A percentile compares a stretch with the other conserved stretches of the same genome.
Evolutionary conservation across 2,797 vertebrate genomes (phyloP).

Genomic region (Anas capensis): DNA sequence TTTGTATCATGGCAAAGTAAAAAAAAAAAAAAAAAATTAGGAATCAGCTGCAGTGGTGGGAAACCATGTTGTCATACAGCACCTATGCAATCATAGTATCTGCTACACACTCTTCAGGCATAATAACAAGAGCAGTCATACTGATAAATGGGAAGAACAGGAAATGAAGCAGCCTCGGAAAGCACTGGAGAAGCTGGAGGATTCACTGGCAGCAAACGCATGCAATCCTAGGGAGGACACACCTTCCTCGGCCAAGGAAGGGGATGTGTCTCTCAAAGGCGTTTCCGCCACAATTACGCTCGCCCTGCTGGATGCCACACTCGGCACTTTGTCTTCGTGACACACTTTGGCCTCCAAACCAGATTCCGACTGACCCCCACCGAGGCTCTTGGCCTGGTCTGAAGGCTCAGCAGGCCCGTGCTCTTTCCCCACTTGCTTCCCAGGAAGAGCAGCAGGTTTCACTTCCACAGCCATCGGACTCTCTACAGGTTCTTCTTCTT

Average conservation of each 20-base stretch:
- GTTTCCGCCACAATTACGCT: conserved; percentile 82
- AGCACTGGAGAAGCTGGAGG: conserved; percentile 71
- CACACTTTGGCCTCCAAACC: conserved; percentile 78
- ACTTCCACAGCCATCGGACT: conserved; percentile 87
- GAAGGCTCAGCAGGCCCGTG: conserved; percentile 82
- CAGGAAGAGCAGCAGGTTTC: conserved; percentile 89
- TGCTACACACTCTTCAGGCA: conserved; percentile 70
- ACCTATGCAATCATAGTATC: conserved; percentile 56
- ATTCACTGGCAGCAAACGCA: conserved; percentile 79
- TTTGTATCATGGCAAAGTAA: conserved; percentile 79
- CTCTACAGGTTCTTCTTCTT: conserved; percentile 93
- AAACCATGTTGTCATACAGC: conserved; percentile 77
- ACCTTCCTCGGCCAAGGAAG: conserved; percentile 88
- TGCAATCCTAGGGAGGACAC: conserved; percentile 91
- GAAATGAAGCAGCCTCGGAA: conserved; percentile 72
- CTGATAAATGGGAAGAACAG: conserved; percentile 65
- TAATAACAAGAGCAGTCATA: conserved; percentile 70
- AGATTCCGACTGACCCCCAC: conserved; percentile 82
- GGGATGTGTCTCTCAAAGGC: conserved; percentile 69
- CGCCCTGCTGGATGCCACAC: conserved; percentile 84
- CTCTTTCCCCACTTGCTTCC: conserved; percentile 87
- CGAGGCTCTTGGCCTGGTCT: conserved; percentile 83
- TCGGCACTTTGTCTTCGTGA: conserved; percentile 81
- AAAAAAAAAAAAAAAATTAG: conserved; percentile 47
- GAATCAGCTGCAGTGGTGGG: conserved; percentile 70